phyloP scores from a whole-genome alignment of 1,140 invertebrate species.

The Drosophila tropicalis region DNA sequence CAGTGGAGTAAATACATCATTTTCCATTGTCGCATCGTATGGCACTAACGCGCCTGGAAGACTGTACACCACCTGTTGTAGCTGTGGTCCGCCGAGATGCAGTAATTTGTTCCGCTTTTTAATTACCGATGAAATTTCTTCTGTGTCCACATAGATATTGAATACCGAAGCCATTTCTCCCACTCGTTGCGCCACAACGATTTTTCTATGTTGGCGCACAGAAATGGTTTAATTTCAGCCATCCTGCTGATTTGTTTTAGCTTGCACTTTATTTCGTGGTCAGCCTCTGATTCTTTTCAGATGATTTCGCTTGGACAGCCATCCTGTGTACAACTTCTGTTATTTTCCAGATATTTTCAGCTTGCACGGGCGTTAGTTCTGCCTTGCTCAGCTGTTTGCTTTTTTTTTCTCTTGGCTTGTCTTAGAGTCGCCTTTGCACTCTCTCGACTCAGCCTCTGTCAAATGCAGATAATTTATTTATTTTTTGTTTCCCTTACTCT shows the following conservation, averaged over 20 bases:
- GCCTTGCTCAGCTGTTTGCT: too few species aligned
- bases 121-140: conserved; percentile 44
- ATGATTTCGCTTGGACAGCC: too few species aligned
- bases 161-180: too few species aligned
- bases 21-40: neutral
- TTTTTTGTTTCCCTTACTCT: neutral
- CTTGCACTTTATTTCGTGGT: too few species aligned
- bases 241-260: too few species aligned
- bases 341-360: neutral
- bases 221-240: too few species aligned
- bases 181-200: conserved; percentile 1
- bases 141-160: too few species aligned
- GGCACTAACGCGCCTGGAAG: conserved; percentile 17
- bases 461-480: neutral
- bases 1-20: neutral
- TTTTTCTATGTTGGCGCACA: neutral
- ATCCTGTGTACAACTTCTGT: neutral
- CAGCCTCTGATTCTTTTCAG: conserved; percentile 1
- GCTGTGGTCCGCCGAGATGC: conserved; percentile 25
- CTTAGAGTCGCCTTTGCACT: too few species aligned
- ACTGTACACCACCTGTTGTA: conserved; percentile 25
- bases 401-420: too few species aligned
- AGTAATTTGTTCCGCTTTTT: conserved; percentile 56
- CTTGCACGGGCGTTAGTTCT: neutral
- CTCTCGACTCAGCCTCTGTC: too few species aligned